phyloP scores from a whole-genome alignment of 2,888 invertebrate genomes.

The Romanomermis culicivorax region DNA sequence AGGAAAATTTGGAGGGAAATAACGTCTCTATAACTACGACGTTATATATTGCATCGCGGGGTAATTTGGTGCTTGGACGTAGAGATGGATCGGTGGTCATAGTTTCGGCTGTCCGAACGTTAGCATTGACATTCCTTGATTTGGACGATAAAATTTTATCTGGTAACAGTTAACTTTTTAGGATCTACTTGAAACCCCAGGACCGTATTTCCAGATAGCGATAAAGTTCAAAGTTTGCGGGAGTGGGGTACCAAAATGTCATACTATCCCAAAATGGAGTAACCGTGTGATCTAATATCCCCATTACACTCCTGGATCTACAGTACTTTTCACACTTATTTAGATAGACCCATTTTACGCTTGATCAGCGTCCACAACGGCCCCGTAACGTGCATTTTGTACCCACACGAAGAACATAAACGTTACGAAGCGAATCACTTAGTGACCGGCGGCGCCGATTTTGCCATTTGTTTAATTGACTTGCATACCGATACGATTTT shows the following conservation, averaged over 20 bases:
- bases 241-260: too few relatives aligned
- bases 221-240: background rate
- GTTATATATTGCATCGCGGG: conserved; percentile 76
- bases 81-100: conserved; percentile 90
- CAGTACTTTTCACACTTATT: too few relatives aligned
- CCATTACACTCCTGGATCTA: too few relatives aligned
- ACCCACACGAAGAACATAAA: conserved; percentile 62
- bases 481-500: conserved; percentile 64
- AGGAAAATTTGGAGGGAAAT: background rate
- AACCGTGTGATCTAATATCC: too few relatives aligned
- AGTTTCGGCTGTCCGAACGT: conserved; percentile 79
- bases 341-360: too few relatives aligned
- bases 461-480: conserved; percentile 90
- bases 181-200: too few relatives aligned
- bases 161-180: too few relatives aligned
- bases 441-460: conserved; percentile 91
- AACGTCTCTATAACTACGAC: conserved; percentile 55
- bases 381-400: conserved; percentile 74
- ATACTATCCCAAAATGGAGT: too few relatives aligned
- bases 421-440: conserved; percentile 40
- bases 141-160: conserved; percentile 12
- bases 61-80: conserved; percentile 73
- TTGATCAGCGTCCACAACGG: conserved; percentile 70
- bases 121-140: conserved; percentile 61
- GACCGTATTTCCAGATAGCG: background rate